These are phyloP conservation scores for Rotaria macrura DNA, from an alignment of 2,888 invertebrate species.

Conservation along the genomic window DNA sequence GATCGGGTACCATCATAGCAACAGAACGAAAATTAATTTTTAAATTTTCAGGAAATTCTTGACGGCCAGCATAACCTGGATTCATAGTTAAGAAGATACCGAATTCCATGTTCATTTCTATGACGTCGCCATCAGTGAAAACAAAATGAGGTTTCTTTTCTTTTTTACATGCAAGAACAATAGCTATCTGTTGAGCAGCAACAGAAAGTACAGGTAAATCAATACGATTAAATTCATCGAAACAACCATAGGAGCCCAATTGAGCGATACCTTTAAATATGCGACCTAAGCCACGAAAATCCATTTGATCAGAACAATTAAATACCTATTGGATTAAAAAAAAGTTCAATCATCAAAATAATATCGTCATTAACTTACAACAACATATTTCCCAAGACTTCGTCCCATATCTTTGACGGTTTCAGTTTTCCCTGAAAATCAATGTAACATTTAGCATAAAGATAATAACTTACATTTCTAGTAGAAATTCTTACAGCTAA, in stretches of 20 bases:
- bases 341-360: no score
- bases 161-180: conserved; percentile 73
- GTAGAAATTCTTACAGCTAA: no score
- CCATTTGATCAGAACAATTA: conserved; percentile 52
- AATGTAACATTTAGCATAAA: no score
- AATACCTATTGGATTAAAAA: conserved; percentile 37
- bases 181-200: conserved; percentile 90
- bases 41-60: conserved; percentile 51
- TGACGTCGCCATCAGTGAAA: conserved; percentile 83
- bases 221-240: conserved; percentile 56
- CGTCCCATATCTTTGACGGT: conserved; percentile 50
- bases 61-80: conserved; percentile 51
- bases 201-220: conserved; percentile 84
- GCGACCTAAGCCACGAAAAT: conserved; percentile 50
- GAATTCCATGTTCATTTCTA: conserved; percentile 84
- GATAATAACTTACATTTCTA: no score
- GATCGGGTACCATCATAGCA: conserved; percentile 52
- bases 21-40: conserved; percentile 51
- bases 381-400: conserved; percentile 51
- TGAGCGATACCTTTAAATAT: conserved; percentile 51
- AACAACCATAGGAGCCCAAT: conserved; percentile 51
- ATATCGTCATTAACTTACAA: conserved; percentile 38
- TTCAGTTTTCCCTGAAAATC: conserved; percentile 49
- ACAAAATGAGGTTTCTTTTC: conserved; percentile 79
- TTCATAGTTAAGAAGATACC: conserved; percentile 91